Conservation (phyloP, 2,888 invertebrate species). For the Dermolepida albohirtum region DNA sequence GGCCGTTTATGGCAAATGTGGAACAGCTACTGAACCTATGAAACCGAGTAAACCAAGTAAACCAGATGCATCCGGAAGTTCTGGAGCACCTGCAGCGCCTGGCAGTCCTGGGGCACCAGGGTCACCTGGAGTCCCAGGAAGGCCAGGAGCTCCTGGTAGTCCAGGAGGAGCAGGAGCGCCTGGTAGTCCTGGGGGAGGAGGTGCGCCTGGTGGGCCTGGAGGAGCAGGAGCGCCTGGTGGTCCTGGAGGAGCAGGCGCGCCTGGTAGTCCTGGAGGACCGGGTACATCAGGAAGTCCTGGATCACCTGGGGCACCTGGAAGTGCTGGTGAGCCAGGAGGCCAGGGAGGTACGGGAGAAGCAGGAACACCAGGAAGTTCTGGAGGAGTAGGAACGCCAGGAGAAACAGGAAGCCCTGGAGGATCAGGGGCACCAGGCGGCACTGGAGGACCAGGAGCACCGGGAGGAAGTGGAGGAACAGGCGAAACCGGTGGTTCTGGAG, state of each 20-base stretch:
- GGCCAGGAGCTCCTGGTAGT: conserved; percentile 13
- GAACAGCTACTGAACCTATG: conserved; percentile 33
- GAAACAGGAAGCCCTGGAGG: conserved; percentile 39
- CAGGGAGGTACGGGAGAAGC: conserved; percentile 50
- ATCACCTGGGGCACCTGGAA: conserved; percentile 46
- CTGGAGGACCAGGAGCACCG: conserved; percentile 55
- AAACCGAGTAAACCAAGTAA: conserved; percentile 37
- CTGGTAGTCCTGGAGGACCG: conserved; percentile 41
- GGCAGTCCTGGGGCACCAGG: conserved; percentile 44
- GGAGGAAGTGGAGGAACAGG: conserved; percentile 57
- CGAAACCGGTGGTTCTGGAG: conserved; percentile 26
- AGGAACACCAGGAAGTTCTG: conserved; percentile 66
- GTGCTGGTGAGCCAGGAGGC: conserved; percentile 35
- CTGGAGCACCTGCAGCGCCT: conserved; percentile 10
- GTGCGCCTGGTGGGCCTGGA: conserved; percentile 59
- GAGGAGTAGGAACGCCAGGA: conserved; percentile 54
- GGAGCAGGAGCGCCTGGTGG: conserved; percentile 24
- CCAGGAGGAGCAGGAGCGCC: conserved; percentile 57
- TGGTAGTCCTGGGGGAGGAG: conserved; percentile 55
- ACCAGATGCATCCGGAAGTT: conserved; percentile 53
- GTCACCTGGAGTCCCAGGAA: conserved; percentile 31
- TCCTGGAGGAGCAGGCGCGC: too few relatives aligned
- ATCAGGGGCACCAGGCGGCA: conserved; percentile 41
- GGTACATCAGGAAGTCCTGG: conserved; percentile 14
- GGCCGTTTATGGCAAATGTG: conserved; percentile 69